These are phyloP conservation scores for Troides oblongomaculatus DNA, from an alignment of 2,888 invertebrate species.

Conservation along the genomic window DNA sequence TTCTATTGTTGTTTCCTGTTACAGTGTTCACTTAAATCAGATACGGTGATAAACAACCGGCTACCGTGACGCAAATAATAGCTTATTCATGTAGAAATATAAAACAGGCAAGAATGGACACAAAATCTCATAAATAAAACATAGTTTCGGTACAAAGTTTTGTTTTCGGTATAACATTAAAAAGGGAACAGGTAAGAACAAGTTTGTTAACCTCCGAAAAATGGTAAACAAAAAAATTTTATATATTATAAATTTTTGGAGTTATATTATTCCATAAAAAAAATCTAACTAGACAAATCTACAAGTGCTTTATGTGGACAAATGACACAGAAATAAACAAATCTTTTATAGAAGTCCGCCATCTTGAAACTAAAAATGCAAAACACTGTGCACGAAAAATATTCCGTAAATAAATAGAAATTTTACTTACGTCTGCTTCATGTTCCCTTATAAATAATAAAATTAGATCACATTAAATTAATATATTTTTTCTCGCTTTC, in stretches of 20 bases:
- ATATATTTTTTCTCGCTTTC: slow-evolving; percentile 32
- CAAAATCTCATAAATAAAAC: too few species aligned
- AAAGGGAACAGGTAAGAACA: slow-evolving; percentile 54
- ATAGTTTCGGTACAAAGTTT: neutral
- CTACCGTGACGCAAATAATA: too few species aligned
- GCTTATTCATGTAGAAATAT: too few species aligned
- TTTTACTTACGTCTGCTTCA: slow-evolving; percentile 58
- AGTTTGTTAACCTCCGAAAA: slow-evolving; percentile 56
- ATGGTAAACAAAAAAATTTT: too few species aligned
- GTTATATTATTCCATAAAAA: slow-evolving; percentile 27
- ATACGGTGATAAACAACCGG: too few species aligned
- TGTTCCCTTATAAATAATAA: slow-evolving; percentile 12
- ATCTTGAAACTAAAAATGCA: slow-evolving; percentile 54
- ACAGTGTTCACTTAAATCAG: too few species aligned
- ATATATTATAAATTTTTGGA: too few species aligned
- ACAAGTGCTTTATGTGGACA: neutral
- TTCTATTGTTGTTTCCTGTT: too few species aligned
- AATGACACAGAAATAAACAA: slow-evolving; percentile 48
- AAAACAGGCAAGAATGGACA: too few species aligned
- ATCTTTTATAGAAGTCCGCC: slow-evolving; percentile 54
- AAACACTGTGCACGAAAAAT: slow-evolving; percentile 36
- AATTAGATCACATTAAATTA: slow-evolving; percentile 18
- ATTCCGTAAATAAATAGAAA: slow-evolving; percentile 18
- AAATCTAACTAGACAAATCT: neutral
- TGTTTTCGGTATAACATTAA: neutral